Percentiles rank a stretch among this genome's conserved stretches.
These are phyloP conservation scores for Micromussa lordhowensis DNA, from an alignment of 92 coral and sea anemone genomes.

Conservation along the genomic window DNA sequence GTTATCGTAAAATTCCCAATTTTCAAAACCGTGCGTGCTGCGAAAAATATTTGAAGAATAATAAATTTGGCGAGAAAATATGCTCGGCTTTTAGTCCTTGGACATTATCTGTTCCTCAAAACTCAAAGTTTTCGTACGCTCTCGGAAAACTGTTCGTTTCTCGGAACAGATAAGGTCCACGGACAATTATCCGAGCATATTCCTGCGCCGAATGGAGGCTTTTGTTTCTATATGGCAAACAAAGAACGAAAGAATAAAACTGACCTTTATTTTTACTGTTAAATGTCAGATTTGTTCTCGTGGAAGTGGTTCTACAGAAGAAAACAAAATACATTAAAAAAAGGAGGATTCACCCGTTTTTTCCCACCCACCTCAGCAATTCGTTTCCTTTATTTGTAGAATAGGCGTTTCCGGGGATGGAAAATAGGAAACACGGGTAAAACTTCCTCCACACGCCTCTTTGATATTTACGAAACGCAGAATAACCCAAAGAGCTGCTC, in stretches of 20 bases:
- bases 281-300: conserved; percentile 7
- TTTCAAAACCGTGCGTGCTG: too few relatives aligned
- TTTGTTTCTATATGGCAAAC: background rate
- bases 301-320: background rate
- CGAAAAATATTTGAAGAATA: too few relatives aligned
- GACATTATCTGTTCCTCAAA: too few relatives aligned
- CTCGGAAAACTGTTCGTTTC: too few relatives aligned
- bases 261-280: background rate
- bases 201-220: too few relatives aligned
- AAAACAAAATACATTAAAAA: background rate
- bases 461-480: background rate
- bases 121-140: too few relatives aligned
- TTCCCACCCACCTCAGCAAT: background rate
- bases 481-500: too few relatives aligned
- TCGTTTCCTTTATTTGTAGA: background rate
- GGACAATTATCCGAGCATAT: too few relatives aligned
- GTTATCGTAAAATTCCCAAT: too few relatives aligned
- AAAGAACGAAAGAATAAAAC: background rate
- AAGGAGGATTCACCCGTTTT: background rate
- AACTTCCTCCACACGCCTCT: background rate
- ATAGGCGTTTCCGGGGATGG: background rate
- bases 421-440: background rate
- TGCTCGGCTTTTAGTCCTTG: too few relatives aligned
- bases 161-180: too few relatives aligned
- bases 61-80: too few relatives aligned